These are phyloP conservation scores for Cephalopterus ornatus DNA, from an alignment of 2,113 vertebrate species.

Conservation along the genomic window DNA sequence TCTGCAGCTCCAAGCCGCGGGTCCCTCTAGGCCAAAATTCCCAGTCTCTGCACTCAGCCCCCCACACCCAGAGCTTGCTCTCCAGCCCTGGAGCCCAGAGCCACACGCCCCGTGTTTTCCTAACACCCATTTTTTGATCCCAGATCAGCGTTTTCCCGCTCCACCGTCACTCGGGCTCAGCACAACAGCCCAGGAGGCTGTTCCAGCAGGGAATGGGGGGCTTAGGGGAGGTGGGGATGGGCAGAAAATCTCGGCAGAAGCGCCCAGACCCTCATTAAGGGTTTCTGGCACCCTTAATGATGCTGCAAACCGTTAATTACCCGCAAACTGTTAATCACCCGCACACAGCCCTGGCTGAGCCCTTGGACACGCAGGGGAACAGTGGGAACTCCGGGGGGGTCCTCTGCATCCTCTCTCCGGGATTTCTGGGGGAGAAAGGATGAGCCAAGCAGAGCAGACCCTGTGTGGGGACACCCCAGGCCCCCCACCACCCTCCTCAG, in stretches of 20 bases:
- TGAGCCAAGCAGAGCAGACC: background rate
- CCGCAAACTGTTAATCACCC: background rate
- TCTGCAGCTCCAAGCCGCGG: background rate
- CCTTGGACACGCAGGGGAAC: background rate
- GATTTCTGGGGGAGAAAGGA: background rate
- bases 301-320: background rate
- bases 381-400: background rate
- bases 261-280: background rate
- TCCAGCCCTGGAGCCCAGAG: accelerated
- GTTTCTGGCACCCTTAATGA: background rate
- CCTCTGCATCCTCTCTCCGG: accelerated
- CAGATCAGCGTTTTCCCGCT: background rate
- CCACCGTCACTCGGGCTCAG: background rate
- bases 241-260: background rate
- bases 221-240: accelerated
- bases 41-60: background rate
- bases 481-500: background rate
- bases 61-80: background rate
- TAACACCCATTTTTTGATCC: background rate
- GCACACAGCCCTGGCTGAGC: background rate
- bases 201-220: background rate
- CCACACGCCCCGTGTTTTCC: background rate
- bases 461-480: accelerated
- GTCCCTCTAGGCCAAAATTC: background rate
- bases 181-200: background rate